phyloP scores from a whole-genome alignment of 2,888 invertebrate species.

The Seira sanloemensis region DNA sequence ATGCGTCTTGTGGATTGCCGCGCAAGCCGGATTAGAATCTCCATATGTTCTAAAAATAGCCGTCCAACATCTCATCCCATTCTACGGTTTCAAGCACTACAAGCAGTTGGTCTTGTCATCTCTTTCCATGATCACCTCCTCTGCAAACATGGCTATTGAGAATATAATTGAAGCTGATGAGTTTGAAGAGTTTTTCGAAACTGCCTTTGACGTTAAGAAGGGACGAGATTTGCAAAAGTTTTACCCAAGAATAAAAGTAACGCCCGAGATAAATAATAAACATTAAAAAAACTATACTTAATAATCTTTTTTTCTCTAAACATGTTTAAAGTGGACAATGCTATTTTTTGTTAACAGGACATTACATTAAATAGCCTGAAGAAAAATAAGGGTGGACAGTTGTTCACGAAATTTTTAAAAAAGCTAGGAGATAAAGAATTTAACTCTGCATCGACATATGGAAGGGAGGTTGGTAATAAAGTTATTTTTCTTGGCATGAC shows the following conservation, averaged over 20 bases:
- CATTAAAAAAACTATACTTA: background rate
- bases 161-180: constrained; percentile 70
- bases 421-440: constrained; percentile 70
- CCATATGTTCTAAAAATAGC: constrained; percentile 73
- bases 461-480: constrained; percentile 66
- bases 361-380: constrained; percentile 61
- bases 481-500: background rate
- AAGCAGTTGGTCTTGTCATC: constrained; percentile 67
- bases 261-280: background rate
- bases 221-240: constrained; percentile 71
- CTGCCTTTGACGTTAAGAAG: constrained; percentile 72
- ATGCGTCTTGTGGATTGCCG: constrained; percentile 70
- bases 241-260: constrained; percentile 72
- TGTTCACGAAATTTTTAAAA: constrained; percentile 70
- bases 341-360: constrained; percentile 44
- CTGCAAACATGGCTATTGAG: constrained; percentile 71
- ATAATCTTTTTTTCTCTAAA: no score
- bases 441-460: constrained; percentile 64
- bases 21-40: constrained; percentile 70
- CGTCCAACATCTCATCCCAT: constrained; percentile 69
- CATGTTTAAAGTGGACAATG: no score
- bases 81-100: constrained; percentile 73
- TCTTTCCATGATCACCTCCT: constrained; percentile 41
- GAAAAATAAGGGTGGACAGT: constrained; percentile 60
- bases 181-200: constrained; percentile 73